These are phyloP conservation scores for Rhegmatorhina hoffmannsi DNA, from an alignment of 2,113 vertebrate genomes.

Conservation along the genomic window DNA sequence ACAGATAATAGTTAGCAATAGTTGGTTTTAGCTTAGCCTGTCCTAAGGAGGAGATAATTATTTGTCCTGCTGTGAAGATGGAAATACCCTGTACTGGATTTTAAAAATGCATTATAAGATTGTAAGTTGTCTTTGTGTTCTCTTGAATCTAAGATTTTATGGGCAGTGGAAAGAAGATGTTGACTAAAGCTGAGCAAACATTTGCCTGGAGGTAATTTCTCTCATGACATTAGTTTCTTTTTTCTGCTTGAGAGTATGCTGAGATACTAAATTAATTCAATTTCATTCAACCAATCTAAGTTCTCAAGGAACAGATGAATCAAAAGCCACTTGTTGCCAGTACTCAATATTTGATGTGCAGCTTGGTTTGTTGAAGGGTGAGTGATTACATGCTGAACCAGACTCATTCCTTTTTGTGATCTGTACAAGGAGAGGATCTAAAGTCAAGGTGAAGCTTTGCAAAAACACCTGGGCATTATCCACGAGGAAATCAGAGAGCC, in stretches of 20 bases:
- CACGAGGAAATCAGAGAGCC: not conserved
- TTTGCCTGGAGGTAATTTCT: constrained; percentile 11
- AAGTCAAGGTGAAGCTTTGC: not conserved
- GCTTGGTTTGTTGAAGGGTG: not conserved
- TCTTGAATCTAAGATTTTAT: not conserved
- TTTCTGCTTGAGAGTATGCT: not conserved
- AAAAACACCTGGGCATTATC: not conserved
- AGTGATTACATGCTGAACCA: not conserved
- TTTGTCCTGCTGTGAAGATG: not conserved
- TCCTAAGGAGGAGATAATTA: not conserved
- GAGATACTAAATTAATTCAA: not conserved
- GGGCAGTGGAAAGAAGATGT: not conserved
- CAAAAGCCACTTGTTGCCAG: not conserved
- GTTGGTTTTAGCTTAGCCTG: not conserved
- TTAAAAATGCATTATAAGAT: not conserved
- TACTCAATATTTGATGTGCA: not conserved
- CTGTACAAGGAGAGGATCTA: not conserved
- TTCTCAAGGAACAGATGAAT: not conserved
- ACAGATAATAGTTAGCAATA: not conserved
- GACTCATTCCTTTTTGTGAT: not conserved
- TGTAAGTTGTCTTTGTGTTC: not conserved
- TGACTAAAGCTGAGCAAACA: not conserved
- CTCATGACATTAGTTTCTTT: not conserved
- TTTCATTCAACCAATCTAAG: not conserved
- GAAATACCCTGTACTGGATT: not conserved